Percentiles rank a stretch among this genome's conserved stretches.
Evolutionary conservation across 2,113 vertebrate genomes (phyloP).

Genomic region (Odontesthes bonariensis): DNA sequence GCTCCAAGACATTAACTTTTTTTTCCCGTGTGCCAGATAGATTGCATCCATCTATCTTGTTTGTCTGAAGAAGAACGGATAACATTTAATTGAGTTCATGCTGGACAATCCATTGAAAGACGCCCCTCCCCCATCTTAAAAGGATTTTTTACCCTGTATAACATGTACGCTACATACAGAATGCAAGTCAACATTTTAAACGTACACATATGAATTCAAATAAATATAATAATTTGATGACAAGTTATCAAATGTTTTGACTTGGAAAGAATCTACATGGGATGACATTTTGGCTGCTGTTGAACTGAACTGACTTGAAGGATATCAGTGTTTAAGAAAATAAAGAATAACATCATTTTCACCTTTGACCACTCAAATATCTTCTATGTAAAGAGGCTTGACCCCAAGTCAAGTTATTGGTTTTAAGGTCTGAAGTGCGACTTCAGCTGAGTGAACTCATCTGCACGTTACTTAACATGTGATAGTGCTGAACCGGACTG

Average conservation of each 20-base stretch:
- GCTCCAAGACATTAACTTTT: not conserved
- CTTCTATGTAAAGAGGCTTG: conserved; percentile 1
- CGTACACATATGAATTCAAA: no score
- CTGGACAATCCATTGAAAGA: not conserved
- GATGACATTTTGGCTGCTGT: not conserved
- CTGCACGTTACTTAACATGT: no score
- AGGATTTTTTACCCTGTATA: not conserved
- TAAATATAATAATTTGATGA: no score
- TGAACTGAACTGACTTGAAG: not conserved
- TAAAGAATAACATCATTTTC: not conserved
- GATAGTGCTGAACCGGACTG: no score
- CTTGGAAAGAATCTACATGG: no score
- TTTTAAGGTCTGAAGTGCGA: not conserved
- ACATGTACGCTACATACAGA: not conserved
- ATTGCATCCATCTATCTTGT: not conserved
- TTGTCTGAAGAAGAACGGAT: not conserved
- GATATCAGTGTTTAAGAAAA: not conserved
- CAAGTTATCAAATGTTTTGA: no score
- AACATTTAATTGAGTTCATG: not conserved
- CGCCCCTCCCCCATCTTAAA: not conserved
- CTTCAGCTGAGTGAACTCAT: not conserved
- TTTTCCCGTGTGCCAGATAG: not conserved
- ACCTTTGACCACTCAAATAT: not conserved
- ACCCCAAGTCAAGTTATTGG: not conserved
- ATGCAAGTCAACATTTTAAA: not conserved